These are phyloP conservation scores for Lomographa bimaculata DNA, from an alignment of 2,888 invertebrate genomes.

Conservation along the genomic window DNA sequence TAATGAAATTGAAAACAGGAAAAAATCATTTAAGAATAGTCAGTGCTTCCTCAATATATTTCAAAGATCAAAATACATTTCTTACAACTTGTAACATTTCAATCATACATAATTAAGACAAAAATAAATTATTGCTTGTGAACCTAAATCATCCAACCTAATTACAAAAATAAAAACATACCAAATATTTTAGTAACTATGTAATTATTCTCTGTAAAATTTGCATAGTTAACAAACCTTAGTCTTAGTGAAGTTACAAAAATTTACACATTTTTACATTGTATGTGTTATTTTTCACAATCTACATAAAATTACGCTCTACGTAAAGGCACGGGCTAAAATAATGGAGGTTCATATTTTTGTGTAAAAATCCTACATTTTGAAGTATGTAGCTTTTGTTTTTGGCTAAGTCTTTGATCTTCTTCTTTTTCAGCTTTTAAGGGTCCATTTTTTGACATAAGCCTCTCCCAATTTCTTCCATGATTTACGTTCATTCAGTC, in stretches of 20 bases:
- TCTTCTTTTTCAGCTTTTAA: too few species aligned
- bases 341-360: too few species aligned
- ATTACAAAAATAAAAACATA: conserved; percentile 7
- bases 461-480: too few species aligned
- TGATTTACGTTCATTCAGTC: too few species aligned
- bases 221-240: conserved; percentile 19
- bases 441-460: too few species aligned
- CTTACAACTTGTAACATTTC: conserved; percentile 78
- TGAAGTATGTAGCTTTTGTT: too few species aligned
- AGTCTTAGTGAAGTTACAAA: conserved; percentile 16
- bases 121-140: too few species aligned
- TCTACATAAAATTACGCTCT: conserved; percentile 19
- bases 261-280: conserved; percentile 21
- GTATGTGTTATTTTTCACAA: conserved; percentile 16
- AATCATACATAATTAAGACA: conserved; percentile 78
- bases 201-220: conserved; percentile 11
- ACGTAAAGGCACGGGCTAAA: too few species aligned
- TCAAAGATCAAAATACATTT: conserved; percentile 81
- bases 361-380: too few species aligned
- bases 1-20: too few species aligned
- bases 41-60: conserved; percentile 72
- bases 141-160: too few species aligned
- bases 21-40: conserved; percentile 3
- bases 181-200: conserved; percentile 3
- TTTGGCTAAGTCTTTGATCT: too few species aligned